Conservation (phyloP, 2,113 vertebrate genomes). For the Oncorhynchus clarkii region DNA sequence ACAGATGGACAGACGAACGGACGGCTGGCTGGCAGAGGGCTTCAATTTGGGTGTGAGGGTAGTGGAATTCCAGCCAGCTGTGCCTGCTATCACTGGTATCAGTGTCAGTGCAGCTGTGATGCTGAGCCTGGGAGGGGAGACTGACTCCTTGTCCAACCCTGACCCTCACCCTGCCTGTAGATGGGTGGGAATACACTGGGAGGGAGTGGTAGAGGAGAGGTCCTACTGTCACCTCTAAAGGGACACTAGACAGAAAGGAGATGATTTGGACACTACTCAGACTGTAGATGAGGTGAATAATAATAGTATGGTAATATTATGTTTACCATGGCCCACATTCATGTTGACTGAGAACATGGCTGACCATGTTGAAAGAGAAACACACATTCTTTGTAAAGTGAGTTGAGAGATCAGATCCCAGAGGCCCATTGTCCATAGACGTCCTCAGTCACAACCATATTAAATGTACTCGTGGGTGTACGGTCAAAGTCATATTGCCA, state of each 20-base stretch:
- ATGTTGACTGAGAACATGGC: too few relatives aligned
- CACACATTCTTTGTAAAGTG: too few relatives aligned
- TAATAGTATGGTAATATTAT: too few relatives aligned
- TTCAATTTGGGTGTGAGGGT: constrained; percentile 23
- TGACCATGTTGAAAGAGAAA: too few relatives aligned
- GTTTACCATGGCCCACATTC: too few relatives aligned
- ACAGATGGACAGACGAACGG: background rate
- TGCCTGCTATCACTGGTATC: constrained; percentile 40
- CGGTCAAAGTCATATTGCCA: background rate
- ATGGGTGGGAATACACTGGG: background rate
- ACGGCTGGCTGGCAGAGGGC: background rate
- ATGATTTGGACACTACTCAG: too few relatives aligned
- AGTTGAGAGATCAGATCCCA: too few relatives aligned
- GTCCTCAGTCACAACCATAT: too few relatives aligned
- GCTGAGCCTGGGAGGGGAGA: constrained; percentile 25
- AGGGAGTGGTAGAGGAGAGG: background rate
- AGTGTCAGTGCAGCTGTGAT: constrained; percentile 62
- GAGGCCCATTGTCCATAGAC: too few relatives aligned
- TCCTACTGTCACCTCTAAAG: background rate
- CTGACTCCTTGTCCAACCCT: background rate
- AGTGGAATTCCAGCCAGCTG: background rate
- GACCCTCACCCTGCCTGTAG: background rate
- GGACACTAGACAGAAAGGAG: too few relatives aligned
- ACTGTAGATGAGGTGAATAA: too few relatives aligned
- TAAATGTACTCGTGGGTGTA: background rate